Evolutionary conservation across 2,888 invertebrate genomes (phyloP), one percentile per base, ranked within the genome.

Genomic region (Lysandra coridon): DNA sequence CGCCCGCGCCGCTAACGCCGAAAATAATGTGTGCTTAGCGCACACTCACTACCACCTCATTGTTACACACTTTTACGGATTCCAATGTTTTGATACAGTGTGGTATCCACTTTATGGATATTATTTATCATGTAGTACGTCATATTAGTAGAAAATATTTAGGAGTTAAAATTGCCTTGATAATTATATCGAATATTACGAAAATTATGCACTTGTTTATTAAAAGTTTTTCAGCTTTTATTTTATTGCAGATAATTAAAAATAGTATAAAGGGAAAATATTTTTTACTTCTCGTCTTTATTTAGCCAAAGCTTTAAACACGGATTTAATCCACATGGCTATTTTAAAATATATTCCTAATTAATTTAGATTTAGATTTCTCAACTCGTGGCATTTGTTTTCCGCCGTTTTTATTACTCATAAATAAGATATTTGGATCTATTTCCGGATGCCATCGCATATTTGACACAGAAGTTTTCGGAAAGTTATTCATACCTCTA

Each of bases 1-100:
- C 85, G 89, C 88, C 88, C 84, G 82, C 83, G 12, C 69, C 5
- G 89, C 88, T 88, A 88, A 88, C 84, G 82, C 81, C 83, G 81
- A 81, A 84, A 84, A 84, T 83, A 83, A 83, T 83, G 82, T 82
- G 82, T 82, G 81, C 81, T 80, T 80, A 81, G 81, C 81, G 82
- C 81, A 80, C 78, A 78, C 64, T 78, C 69, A 53, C 64, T 37
- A 62, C 57, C 33, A 69, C 57, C 79, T 74, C 44, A 74, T 80
- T 81, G 82, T 79, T 81, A 80, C 81, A 80, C 81, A 80, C 79
- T 81, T 81, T 62, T 75, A 74, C 30, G 60, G 40, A 44, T 76
- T 53, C 53, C 53, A 57, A 53, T 53, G 44, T 75, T 23, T 75
- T 75, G 44, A 12, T 74, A 74, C 49, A 69, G 69, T 69, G 6